A percentile compares a stretch with the other conserved stretches of the same genome.
Conservation (phyloP, 2,113 vertebrate genomes). For the Actenoides hombroni region DNA sequence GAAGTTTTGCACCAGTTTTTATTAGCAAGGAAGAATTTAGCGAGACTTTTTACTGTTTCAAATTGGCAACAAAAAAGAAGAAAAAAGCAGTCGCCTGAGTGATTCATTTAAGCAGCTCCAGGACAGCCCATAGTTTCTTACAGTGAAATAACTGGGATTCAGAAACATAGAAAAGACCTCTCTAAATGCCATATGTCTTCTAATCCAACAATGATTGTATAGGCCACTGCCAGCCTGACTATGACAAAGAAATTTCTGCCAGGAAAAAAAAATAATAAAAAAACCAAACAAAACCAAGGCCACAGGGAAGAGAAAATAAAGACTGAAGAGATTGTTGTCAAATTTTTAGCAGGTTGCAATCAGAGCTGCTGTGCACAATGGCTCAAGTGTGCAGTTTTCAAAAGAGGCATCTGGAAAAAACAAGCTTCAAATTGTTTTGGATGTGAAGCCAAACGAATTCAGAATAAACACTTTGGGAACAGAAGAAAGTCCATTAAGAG, state of each 20-base stretch:
- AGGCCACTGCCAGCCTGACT: slow-evolving; percentile 10
- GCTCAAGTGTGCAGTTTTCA: not conserved
- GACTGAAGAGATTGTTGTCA: not conserved
- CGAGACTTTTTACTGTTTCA: not conserved
- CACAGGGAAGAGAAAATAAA: not conserved
- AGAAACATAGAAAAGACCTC: slow-evolving; percentile 21
- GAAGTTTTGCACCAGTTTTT: not conserved
- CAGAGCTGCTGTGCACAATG: not conserved
- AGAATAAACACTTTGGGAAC: not conserved
- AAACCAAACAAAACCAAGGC: not conserved
- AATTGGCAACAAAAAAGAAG: slow-evolving; percentile 5
- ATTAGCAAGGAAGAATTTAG: not conserved
- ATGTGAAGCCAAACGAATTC: slow-evolving; percentile 18
- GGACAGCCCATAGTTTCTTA: slow-evolving; percentile 10
- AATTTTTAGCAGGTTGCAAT: slow-evolving; percentile 41
- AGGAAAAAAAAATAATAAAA: not conserved
- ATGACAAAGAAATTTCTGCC: slow-evolving; percentile 28
- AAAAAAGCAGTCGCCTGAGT: not conserved
- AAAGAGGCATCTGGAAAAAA: slow-evolving; percentile 3
- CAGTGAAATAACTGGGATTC: not conserved
- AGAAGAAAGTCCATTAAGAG: not conserved
- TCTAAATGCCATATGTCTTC: slow-evolving; percentile 4
- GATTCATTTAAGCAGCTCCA: slow-evolving; percentile 19
- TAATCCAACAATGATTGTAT: not conserved
- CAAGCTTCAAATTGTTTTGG: not conserved